Evolutionary conservation across 2,888 invertebrate species (phyloP), one percentile per base, ranked within the genome.

Genomic region (Cantharis lateralis): DNA sequence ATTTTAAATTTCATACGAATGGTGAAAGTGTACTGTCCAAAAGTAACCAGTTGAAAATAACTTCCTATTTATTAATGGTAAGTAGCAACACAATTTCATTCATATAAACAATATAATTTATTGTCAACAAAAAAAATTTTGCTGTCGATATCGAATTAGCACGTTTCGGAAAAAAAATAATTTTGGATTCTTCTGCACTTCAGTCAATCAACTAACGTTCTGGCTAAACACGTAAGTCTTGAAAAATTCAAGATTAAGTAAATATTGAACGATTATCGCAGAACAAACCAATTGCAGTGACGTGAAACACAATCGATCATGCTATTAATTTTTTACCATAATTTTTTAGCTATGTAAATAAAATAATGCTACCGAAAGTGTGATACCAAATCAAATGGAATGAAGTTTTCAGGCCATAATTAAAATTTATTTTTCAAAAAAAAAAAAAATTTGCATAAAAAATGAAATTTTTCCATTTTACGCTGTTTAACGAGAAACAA

Each of bases 251-350:
- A 18, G 66, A 68, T 70, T 71, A 62, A 26, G 68, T 61, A 68
- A 75, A 71, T 68, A 75, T 75, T 71, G 68, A 71, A 75, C 68
- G 71, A 71, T 71, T 61, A 68, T 32, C 48, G 68, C 28, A 62
- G 71, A 71, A 28, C 32, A 75, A 75, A 75, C 71, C 62, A 24
- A 10, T 61, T 20, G 5, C 68, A 75, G 71, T 63, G 75, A n/a
- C 75, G 75, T 70, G 18, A 15, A 71, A 26, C 11, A 20, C 20
- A 66, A 18, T 20, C 13, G 5, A 66, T 15, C 18, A 66, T 66
- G 64, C 64, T 24, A 20, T 66, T 66, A 66, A 66, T 7, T 66
- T 66, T 20, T 18, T 13, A n/a, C 20, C 9, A 24, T 63, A 16
- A 18, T 16, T 16, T 63, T 16, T 16, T 63, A 20, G 16, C 2